Conservation (phyloP, 2,888 invertebrate species). For the Terebella lapidaria region DNA sequence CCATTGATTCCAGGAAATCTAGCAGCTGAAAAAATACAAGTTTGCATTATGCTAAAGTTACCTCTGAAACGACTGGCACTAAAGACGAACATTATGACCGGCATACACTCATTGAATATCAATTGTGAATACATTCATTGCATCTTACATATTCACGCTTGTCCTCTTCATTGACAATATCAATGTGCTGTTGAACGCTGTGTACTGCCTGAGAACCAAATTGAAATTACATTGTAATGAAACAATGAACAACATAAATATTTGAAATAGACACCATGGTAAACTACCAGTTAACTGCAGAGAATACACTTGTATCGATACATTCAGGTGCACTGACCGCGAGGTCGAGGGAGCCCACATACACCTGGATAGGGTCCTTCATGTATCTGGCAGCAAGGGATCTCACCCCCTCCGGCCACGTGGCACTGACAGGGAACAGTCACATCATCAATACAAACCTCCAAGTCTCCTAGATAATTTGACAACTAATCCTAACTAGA, state of each 20-base stretch:
- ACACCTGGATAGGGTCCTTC: constrained; percentile 83
- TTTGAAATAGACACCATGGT: no score
- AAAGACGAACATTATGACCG: not conserved
- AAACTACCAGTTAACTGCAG: no score
- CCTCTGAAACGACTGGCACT: not conserved
- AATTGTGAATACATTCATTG: not conserved
- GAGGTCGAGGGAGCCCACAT: constrained; percentile 77
- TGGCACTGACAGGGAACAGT: constrained; percentile 63
- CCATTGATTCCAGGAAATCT: constrained; percentile 68
- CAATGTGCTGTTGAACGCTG: constrained; percentile 75
- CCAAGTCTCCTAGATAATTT: no score
- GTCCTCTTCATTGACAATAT: constrained; percentile 68
- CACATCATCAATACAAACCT: no score
- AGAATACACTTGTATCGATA: no score
- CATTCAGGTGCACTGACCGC: constrained; percentile 55
- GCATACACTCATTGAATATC: not conserved
- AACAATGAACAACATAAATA: not conserved
- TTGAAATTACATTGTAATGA: no score
- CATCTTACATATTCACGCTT: constrained; percentile 64
- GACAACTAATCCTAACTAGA: no score
- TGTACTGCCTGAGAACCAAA: constrained; percentile 67
- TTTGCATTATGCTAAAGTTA: not conserved
- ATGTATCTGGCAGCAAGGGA: constrained; percentile 80
- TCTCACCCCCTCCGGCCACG: constrained; percentile 87
- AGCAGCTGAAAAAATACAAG: constrained; percentile 57